Percentiles rank a stretch among this genome's conserved stretches.
Conservation (phyloP, 2,888 invertebrate species). For the Therioaphis trifolii region DNA sequence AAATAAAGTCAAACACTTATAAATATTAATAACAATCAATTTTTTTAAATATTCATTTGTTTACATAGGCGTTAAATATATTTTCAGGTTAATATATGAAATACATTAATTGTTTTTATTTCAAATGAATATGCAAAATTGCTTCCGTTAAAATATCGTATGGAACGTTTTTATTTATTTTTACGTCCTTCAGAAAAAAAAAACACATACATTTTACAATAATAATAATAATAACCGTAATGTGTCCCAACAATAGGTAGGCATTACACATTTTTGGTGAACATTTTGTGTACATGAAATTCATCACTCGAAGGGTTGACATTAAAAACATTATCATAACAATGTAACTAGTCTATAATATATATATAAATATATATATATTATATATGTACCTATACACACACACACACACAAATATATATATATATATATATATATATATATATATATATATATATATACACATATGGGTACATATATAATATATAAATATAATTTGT, state of each 20-base stretch:
- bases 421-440: background rate
- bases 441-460: conserved; percentile 11
- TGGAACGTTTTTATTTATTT: conserved; percentile 47
- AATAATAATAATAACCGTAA: conserved; percentile 44
- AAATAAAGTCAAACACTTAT: too few species aligned
- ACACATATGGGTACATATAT: too few species aligned
- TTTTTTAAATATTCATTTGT: background rate
- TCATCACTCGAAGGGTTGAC: conserved; percentile 49
- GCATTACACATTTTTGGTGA: conserved; percentile 44
- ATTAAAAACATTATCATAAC: conserved; percentile 52
- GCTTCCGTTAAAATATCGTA: conserved; percentile 41
- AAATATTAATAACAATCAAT: too few species aligned
- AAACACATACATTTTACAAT: conserved; percentile 49
- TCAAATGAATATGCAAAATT: too few species aligned
- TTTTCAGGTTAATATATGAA: background rate
- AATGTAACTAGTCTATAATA: conserved; percentile 52
- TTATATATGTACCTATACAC: too few species aligned
- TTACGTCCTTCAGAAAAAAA: conserved; percentile 46
- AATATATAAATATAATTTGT: conserved; percentile 19
- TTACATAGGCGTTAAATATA: background rate
- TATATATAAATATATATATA: background rate
- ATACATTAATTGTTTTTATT: background rate
- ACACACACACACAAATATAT: too few species aligned
- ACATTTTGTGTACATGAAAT: conserved; percentile 54
- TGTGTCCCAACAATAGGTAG: conserved; percentile 26